These are phyloP conservation scores for Phaedon cochleariae DNA, from an alignment of 2,888 invertebrate genomes.

Conservation along the genomic window DNA sequence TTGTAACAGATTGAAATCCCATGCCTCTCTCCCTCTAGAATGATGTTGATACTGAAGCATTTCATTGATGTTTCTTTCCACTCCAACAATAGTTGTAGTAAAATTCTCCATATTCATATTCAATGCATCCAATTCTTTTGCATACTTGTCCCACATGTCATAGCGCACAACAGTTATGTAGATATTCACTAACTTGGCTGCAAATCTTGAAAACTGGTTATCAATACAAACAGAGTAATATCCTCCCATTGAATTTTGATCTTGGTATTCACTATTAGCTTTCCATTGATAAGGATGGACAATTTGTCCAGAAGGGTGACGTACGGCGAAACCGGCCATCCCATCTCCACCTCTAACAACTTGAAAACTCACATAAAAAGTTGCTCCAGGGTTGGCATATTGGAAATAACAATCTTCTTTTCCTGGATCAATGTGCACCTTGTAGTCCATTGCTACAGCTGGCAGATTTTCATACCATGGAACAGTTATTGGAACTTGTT, in stretches of 20 bases:
- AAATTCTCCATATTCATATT: conserved; percentile 91
- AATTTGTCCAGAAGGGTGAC: conserved; percentile 83
- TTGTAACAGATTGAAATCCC: conserved; percentile 81
- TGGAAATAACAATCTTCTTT: conserved; percentile 96
- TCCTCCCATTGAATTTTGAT: conserved; percentile 80
- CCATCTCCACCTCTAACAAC: conserved; percentile 93
- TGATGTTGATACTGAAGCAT: conserved; percentile 86
- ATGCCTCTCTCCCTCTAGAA: conserved; percentile 79
- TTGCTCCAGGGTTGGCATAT: conserved; percentile 90
- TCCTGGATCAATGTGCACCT: conserved; percentile 94
- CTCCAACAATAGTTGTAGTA: conserved; percentile 77
- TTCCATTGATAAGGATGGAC: conserved; percentile 93
- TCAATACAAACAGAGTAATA: conserved; percentile 92
- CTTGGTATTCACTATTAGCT: conserved; percentile 88
- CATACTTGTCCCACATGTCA: conserved; percentile 92
- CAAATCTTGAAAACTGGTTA: conserved; percentile 92
- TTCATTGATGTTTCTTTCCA: conserved; percentile 85
- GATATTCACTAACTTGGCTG: conserved; percentile 87
- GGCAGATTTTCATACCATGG: conserved; percentile 90
- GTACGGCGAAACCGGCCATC: conserved; percentile 91
- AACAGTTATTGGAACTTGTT: conserved; percentile 62
- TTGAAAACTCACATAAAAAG: conserved; percentile 94
- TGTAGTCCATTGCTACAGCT: conserved; percentile 95
- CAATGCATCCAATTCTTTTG: conserved; percentile 86
- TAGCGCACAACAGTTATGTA: conserved; percentile 92